Base-by-base conservation (phyloP, 2,113 vertebrate species). In the Holacanthus passer region DNA sequence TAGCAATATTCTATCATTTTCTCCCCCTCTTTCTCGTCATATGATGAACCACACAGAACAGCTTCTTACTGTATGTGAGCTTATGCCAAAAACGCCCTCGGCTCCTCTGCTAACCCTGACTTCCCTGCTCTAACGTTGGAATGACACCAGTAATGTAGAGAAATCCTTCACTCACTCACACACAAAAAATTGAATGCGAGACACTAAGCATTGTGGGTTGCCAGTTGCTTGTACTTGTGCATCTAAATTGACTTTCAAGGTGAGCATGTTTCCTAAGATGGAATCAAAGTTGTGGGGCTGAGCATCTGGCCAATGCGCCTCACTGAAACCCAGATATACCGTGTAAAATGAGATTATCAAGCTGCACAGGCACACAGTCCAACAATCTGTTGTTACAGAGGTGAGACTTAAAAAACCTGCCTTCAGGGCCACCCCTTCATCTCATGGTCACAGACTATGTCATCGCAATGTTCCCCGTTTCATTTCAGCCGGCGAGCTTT, bases 1-100 rank as follows among this genome's bases (percentile, higher is more conserved):
- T 73, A 82, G 24, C 31, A 68, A 29, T 74, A 73, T 60, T 87
- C 43, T 22, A 50, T 74, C 37, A 76, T 81, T 84, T 84, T 78
- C 77, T 81, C 16, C 37, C 12, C 58, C 53, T 73, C 55, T 39
- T n/a, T 80, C 20, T 22, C 8, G 62, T 75, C 59, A 14, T 73
- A 59, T 47, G 4, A 35, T 45, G 53, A 82, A 24, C 37, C 50
- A 39, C 48, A 12, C 32, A 19, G 16, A 41, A 43, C 27, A 48
- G 68, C 55, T 67, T 72, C 12, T 58, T 55, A 3, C 37, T 74
- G 24, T 31, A 47, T 24, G 24, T 35, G 47, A 74, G 45, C 62
- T 72, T 16, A 52, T 43, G 41, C 16, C 43, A 74, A 64, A 72
- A 16, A 24, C 60, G 55, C 77, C 60, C 56, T 13, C 20, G 59